Conservation (phyloP, 2,113 vertebrate species). For the Brachirus orientalis region DNA sequence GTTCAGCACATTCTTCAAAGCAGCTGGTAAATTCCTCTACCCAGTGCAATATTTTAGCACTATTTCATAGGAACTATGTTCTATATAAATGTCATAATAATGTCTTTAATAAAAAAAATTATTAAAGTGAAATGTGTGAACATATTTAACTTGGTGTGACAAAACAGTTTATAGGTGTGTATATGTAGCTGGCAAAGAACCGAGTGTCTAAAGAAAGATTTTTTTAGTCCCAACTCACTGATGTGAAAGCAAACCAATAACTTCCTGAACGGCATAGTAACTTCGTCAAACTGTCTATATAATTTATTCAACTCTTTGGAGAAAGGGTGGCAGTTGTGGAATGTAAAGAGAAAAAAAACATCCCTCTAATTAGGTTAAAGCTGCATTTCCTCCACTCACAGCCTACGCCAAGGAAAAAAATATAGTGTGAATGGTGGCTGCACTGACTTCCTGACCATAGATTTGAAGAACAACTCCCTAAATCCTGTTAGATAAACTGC, state of each 20-base stretch:
- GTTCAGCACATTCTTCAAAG: conserved; percentile 46
- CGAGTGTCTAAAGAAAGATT: neutral
- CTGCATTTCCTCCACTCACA: conserved; percentile 30
- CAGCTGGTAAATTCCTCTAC: conserved; percentile 9
- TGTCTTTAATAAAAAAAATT: conserved; percentile 15
- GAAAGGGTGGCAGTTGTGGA: conserved; percentile 10
- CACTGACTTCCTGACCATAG: conserved; percentile 1
- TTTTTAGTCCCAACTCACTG: neutral
- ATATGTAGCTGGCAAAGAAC: conserved; percentile 6
- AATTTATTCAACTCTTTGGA: conserved; percentile 7
- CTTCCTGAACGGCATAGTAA: neutral
- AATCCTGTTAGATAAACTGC: neutral
- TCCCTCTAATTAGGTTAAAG: conserved; percentile 39
- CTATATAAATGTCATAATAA: conserved; percentile 15
- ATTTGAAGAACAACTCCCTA: conserved; percentile 4
- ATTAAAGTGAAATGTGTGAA: neutral
- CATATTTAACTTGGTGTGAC: neutral
- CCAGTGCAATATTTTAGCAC: conserved; percentile 5
- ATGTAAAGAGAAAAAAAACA: conserved; percentile 41
- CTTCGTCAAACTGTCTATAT: conserved; percentile 16
- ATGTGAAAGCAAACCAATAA: neutral
- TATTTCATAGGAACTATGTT: neutral
- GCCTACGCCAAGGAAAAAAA: neutral
- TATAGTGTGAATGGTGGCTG: neutral
- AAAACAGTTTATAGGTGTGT: neutral